Conservation (phyloP, 2,888 invertebrate species). For the Iphiclides podalirius region DNA sequence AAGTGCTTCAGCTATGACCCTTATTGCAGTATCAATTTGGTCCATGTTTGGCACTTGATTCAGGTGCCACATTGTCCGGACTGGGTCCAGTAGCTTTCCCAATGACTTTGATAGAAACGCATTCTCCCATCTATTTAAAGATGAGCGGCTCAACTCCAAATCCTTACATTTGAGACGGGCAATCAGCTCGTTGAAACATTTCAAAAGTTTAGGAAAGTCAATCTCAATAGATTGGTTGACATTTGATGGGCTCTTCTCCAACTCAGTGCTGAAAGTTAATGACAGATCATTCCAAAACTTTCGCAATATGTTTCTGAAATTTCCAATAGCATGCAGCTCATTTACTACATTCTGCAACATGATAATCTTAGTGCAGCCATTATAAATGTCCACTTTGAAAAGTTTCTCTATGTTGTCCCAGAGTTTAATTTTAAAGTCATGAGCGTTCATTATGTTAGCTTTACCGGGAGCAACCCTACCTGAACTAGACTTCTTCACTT, state of each 20-base stretch:
- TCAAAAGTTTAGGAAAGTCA: conserved; percentile 92
- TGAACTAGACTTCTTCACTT: conserved; percentile 64
- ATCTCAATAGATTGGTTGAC: conserved; percentile 92
- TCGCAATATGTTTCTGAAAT: conserved; percentile 70
- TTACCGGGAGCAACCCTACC: conserved; percentile 70
- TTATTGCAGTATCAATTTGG: conserved; percentile 86
- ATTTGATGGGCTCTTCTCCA: conserved; percentile 73
- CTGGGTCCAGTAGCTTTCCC: conserved; percentile 89
- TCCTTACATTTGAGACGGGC: conserved; percentile 83
- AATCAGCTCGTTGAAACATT: conserved; percentile 88
- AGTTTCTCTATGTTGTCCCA: conserved; percentile 95
- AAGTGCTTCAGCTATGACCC: conserved; percentile 86
- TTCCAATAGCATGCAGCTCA: conserved; percentile 73
- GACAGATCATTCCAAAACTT: conserved; percentile 81
- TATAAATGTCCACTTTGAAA: conserved; percentile 87
- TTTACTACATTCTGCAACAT: conserved; percentile 75
- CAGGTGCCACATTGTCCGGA: conserved; percentile 88
- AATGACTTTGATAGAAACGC: conserved; percentile 91
- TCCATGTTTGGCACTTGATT: conserved; percentile 85
- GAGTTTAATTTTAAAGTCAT: conserved; percentile 81
- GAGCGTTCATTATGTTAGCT: conserved; percentile 74
- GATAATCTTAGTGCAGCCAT: conserved; percentile 85
- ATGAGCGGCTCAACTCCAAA: conserved; percentile 78
- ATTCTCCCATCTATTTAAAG: conserved; percentile 88
- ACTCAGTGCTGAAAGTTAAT: conserved; percentile 64